Percentiles rank a stretch among this genome's conserved stretches.
Conservation (phyloP, 2,797 vertebrate genomes). For the Lagocephalus sceleratus region DNA sequence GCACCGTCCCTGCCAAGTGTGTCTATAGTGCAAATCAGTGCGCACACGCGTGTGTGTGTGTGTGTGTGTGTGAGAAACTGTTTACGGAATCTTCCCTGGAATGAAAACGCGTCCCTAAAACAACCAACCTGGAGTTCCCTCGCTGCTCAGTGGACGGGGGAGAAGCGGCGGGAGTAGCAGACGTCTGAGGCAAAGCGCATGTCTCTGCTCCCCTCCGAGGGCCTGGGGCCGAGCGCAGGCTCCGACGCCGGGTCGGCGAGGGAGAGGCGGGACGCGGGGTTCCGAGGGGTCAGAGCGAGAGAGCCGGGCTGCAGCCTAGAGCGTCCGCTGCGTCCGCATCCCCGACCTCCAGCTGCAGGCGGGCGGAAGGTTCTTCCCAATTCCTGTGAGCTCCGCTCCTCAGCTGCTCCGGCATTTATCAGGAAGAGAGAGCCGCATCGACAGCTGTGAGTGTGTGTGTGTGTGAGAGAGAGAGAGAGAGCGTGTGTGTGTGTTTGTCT, state of each 20-base stretch:
- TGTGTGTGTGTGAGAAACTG: constrained; percentile 17
- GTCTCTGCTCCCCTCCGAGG: constrained; percentile 46
- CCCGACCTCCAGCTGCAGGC: constrained; percentile 18
- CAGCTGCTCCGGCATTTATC: constrained; percentile 24
- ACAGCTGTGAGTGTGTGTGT: constrained; percentile 68
- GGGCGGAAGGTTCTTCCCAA: constrained; percentile 34
- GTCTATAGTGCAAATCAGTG: constrained; percentile 38
- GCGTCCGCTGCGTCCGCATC: constrained; percentile 30
- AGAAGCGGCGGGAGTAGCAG: constrained; percentile 42
- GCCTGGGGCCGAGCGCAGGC: constrained; percentile 23
- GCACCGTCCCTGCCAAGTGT: constrained; percentile 37
- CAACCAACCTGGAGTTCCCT: constrained; percentile 61
- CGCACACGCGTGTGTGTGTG: too few relatives aligned
- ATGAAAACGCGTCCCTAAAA: neutral
- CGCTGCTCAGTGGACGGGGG: constrained; percentile 55
- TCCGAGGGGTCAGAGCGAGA: constrained; percentile 8
- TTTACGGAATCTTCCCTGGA: constrained; percentile 19
- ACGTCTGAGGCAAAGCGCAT: constrained; percentile 60
- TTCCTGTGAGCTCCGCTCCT: constrained; percentile 29
- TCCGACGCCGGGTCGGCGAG: constrained; percentile 32
- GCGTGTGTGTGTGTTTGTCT: constrained; percentile 14
- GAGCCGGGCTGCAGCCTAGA: constrained; percentile 23
- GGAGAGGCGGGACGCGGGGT: constrained; percentile 8
- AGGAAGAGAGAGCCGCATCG: constrained; percentile 36
- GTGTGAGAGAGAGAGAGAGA: constrained; percentile 30